A percentile compares a stretch with the other conserved stretches of the same genome.
Evolutionary conservation across 2,797 vertebrate species (phyloP).

Genomic region (Acestrorhynchus altus): DNA sequence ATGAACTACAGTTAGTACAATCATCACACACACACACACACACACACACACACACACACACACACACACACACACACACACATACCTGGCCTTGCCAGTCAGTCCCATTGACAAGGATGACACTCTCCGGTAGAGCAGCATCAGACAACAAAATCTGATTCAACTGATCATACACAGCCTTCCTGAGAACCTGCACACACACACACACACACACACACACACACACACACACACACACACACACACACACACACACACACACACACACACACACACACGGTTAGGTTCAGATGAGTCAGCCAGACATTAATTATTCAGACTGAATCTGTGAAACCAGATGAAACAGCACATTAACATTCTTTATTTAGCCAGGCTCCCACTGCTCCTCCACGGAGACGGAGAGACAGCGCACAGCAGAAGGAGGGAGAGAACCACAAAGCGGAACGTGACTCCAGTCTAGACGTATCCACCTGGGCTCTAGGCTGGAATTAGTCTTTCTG

Average conservation of each 20-base stretch:
- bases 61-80: conserved; percentile 13
- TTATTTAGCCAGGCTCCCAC: conserved; percentile 44
- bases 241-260: conserved; percentile 54
- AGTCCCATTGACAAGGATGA: conserved; percentile 88
- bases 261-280: conserved; percentile 50
- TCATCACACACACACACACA: too few relatives aligned
- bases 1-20: too few relatives aligned
- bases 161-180: conserved; percentile 93
- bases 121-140: conserved; percentile 89
- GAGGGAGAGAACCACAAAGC: not conserved
- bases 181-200: conserved; percentile 84
- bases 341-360: conserved; percentile 53
- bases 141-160: conserved; percentile 94
- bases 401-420: not conserved
- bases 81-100: conserved; percentile 98
- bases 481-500: not conserved
- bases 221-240: conserved; percentile 55
- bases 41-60: conserved; percentile 14
- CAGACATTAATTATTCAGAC: conserved; percentile 70
- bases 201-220: conserved; percentile 45
- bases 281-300: conserved; percentile 65
- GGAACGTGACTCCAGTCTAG: too few relatives aligned
- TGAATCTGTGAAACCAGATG: conserved; percentile 57
- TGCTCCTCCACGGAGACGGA: not conserved
- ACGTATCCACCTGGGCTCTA: too few relatives aligned